These are phyloP conservation scores for Saccopteryx bilineata DNA, from an alignment of 2,113 vertebrate species.

Conservation along the genomic window DNA sequence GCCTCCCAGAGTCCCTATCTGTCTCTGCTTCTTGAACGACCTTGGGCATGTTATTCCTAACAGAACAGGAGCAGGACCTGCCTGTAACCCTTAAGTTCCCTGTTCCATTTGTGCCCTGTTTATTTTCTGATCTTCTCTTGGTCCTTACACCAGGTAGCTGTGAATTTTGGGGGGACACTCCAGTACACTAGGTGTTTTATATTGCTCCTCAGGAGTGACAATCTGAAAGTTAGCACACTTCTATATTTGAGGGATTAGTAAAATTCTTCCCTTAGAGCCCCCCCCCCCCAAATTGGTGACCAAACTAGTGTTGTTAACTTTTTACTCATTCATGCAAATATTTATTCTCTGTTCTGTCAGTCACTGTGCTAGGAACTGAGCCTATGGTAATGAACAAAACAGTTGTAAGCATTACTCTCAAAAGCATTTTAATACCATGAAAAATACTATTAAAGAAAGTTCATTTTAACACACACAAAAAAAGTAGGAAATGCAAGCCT, in stretches of 20 bases:
- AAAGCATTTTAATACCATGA: neutral
- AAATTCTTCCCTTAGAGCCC: neutral
- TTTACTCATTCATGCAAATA: constrained; percentile 5
- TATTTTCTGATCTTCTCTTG: too few relatives aligned
- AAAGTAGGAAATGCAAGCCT: neutral
- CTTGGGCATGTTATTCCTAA: too few relatives aligned
- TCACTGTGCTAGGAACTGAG: neutral
- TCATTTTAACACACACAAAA: neutral
- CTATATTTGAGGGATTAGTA: neutral
- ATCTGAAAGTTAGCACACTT: neutral
- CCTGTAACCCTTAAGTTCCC: too few relatives aligned
- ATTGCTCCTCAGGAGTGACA: neutral
- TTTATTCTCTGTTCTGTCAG: neutral
- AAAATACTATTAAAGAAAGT: neutral
- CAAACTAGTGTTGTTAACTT: neutral
- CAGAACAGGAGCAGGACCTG: too few relatives aligned
- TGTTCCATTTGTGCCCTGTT: too few relatives aligned
- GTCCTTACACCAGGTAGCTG: too few relatives aligned
- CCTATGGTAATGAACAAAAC: neutral
- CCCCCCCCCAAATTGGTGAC: neutral
- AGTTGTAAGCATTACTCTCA: neutral
- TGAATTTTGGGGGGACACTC: neutral
- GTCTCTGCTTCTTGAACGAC: too few relatives aligned
- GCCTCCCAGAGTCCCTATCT: too few relatives aligned
- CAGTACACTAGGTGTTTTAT: neutral